Percentiles rank a stretch among this genome's conserved stretches.
Evolutionary conservation across 53 echinoderm and acorn worm species (phyloP).

Genomic region (Antedon mediterranea): DNA sequence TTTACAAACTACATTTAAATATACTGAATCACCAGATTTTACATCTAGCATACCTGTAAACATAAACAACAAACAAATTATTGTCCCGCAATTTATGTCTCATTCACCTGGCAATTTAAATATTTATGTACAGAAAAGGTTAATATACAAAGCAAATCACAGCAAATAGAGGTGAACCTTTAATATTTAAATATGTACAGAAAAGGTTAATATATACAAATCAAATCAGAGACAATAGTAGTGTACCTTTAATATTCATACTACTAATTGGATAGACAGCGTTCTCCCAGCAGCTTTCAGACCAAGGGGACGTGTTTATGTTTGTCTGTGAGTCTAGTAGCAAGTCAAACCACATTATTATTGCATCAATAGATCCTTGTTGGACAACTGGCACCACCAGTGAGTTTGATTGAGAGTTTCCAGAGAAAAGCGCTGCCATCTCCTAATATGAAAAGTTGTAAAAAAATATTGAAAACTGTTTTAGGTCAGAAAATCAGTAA

Average conservation of each 20-base stretch:
- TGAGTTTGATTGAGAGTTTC: background rate
- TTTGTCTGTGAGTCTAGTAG: conserved; percentile 17
- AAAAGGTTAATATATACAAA: no score
- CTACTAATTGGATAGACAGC: conserved; percentile 29
- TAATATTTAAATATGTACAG: conserved; percentile 7
- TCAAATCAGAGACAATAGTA: no score
- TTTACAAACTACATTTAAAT: background rate
- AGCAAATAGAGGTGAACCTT: no score
- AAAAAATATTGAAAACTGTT: no score
- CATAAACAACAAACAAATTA: background rate
- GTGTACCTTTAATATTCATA: background rate
- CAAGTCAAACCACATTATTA: conserved; percentile 60
- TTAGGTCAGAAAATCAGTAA: no score
- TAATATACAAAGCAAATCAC: no score
- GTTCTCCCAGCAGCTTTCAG: conserved; percentile 60
- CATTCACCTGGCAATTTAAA: no score
- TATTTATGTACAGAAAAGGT: conserved; percentile 3
- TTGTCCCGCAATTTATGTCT: no score
- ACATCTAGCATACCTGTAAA: conserved; percentile 2
- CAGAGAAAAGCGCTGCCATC: background rate
- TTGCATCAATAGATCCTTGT: conserved; percentile 39
- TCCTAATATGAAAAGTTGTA: background rate
- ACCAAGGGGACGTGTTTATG: conserved; percentile 37
- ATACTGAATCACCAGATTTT: background rate
- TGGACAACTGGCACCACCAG: conserved; percentile 8